phyloP scores from a whole-genome alignment of 2,888 invertebrate genomes.

The Teleogryllus oceanicus region DNA sequence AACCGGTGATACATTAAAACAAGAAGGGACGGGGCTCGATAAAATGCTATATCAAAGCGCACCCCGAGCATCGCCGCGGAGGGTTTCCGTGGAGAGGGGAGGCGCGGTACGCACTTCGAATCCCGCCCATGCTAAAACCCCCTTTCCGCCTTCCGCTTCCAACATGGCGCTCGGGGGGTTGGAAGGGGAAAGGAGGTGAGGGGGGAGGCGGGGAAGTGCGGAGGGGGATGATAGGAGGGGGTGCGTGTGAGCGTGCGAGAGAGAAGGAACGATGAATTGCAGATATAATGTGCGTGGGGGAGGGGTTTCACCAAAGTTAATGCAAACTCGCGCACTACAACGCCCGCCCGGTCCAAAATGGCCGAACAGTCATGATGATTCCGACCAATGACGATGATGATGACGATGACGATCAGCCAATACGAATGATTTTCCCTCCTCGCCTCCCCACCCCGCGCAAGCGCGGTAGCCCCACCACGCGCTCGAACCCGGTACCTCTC shows the following conservation, averaged over 20 bases:
- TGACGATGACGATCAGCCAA: slow-evolving; percentile 32
- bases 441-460: not conserved
- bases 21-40: slow-evolving; percentile 18
- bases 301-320: not conserved
- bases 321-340: not conserved
- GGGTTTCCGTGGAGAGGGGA: not conserved
- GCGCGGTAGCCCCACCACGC: slow-evolving; percentile 3
- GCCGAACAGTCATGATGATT: slow-evolving; percentile 32
- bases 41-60: not conserved
- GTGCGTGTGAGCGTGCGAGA: slow-evolving; percentile 25
- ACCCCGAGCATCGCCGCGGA: not conserved
- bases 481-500: not conserved
- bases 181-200: slow-evolving; percentile 18
- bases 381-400: slow-evolving; percentile 29
- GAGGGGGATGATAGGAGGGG: slow-evolving; percentile 7
- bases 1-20: slow-evolving; percentile 26
- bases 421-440: slow-evolving; percentile 28
- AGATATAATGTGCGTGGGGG: not conserved
- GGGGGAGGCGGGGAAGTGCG: slow-evolving; percentile 21
- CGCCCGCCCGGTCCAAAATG: slow-evolving; percentile 26
- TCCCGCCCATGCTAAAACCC: slow-evolving; percentile 25
- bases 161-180: not conserved
- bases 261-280: not conserved
- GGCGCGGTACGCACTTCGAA: slow-evolving; percentile 24
- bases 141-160: not conserved